phyloP scores from a whole-genome alignment of 2,113 vertebrate species.

The Shinisaurus crocodilurus region DNA sequence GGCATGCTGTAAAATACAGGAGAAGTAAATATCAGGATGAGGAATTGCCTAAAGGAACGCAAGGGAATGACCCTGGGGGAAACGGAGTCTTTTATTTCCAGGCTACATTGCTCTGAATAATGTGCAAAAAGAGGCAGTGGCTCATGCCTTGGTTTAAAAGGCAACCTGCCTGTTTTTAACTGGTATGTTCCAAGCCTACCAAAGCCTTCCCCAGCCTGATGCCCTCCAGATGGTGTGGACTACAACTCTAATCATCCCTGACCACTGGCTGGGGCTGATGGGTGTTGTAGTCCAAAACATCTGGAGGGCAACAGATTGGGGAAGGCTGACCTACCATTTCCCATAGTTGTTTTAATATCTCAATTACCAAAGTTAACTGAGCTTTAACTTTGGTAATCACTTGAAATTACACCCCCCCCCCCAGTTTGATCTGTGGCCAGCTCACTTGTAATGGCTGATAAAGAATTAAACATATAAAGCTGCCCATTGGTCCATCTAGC shows the following conservation, averaged over 20 bases:
- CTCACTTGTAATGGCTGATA: background rate
- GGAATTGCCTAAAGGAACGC: constrained; percentile 1
- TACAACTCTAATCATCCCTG: too few relatives aligned
- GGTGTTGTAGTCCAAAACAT: too few relatives aligned
- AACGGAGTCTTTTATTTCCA: background rate
- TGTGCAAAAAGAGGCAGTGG: background rate
- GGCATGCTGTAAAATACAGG: background rate
- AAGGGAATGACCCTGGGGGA: background rate
- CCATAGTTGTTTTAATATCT: background rate
- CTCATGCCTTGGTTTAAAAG: background rate
- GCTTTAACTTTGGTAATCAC: background rate
- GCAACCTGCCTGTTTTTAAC: background rate
- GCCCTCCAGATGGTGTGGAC: too few relatives aligned
- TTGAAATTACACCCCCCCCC: too few relatives aligned
- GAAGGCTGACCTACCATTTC: background rate
- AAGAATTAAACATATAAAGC: background rate
- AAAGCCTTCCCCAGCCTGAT: too few relatives aligned
- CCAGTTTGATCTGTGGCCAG: background rate
- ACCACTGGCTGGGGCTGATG: too few relatives aligned
- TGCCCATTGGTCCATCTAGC: too few relatives aligned
- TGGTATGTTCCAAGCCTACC: background rate
- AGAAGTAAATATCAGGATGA: background rate
- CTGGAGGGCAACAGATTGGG: too few relatives aligned
- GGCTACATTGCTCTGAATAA: background rate
- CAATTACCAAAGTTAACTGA: too few relatives aligned